phyloP scores from a whole-genome alignment of 2,113 vertebrate genomes.

The Cyprinodon variegatus region DNA sequence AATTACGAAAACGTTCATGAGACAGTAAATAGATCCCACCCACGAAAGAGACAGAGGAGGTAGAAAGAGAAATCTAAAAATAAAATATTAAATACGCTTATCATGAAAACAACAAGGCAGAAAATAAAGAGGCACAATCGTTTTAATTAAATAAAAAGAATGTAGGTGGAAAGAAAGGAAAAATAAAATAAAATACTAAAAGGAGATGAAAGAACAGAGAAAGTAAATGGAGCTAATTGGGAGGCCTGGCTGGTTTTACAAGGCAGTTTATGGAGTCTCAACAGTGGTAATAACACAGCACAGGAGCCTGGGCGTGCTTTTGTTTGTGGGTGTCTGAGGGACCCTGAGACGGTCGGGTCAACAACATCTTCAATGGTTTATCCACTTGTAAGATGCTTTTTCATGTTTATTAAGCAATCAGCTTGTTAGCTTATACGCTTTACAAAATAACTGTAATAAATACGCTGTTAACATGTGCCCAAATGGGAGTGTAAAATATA shows the following conservation, averaged over 20 bases:
- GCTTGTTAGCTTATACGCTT: conserved; percentile 9
- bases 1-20: background rate
- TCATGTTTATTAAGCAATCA: conserved; percentile 34
- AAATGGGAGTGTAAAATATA: background rate
- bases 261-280: conserved; percentile 72
- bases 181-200: conserved; percentile 1
- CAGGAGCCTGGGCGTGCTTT: conserved; percentile 41
- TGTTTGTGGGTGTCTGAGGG: conserved; percentile 26
- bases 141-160: background rate
- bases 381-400: conserved; percentile 36
- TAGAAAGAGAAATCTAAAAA: no score
- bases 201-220: conserved; percentile 58
- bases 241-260: conserved; percentile 63
- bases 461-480: background rate
- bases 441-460: background rate
- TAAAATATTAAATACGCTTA: background rate
- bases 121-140: background rate
- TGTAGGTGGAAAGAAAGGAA: conserved; percentile 5
- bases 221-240: conserved; percentile 71
- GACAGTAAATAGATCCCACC: background rate
- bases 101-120: background rate
- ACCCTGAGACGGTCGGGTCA: conserved; percentile 52
- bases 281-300: conserved; percentile 60
- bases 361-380: conserved; percentile 31
- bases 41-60: no score